Evolutionary conservation across 2,888 invertebrate genomes (phyloP), one percentile per base, ranked within the genome.

Genomic region (Xestoiulus laeticollis): DNA sequence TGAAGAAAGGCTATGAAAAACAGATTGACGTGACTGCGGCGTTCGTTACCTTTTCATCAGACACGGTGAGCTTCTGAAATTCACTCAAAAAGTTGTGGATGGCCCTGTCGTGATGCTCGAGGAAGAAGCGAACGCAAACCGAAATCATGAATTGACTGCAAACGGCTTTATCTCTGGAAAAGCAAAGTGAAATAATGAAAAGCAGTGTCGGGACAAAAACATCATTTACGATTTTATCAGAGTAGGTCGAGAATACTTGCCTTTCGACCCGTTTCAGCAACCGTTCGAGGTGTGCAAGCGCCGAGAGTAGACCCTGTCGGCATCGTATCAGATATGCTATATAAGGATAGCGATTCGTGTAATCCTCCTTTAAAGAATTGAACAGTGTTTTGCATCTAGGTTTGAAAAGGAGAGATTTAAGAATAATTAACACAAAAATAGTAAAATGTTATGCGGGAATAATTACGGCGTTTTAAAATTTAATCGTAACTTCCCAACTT

Each of bases 251-350:
- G 5, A 5, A 59, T 16, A 44, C 85, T 85, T 89, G 92, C 92
- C 92, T 90, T 88, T 91, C 90, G 48, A 92, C 90, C 87, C 92
- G 90, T 88, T 90, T 90, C 84, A 91, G 93, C 94, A 93, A 90
- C 93, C 95, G 94, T 89, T 95, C 94, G 85, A 96, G 92, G 90
- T 95, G 95, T 87, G 96, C 94, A 89, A 95, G 93, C 16, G 95
- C 95, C 83, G 95, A 94, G n/a, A 97, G 92, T 83, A 97, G 93
- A 86, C 96, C 95, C 91, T 97, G 96, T 48, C 96, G 94, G 91
- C 96, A 96, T 90, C 95, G 93, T 89, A 96, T 94, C 90, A 98
- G 93, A 93, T 98, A 97, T 83, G 95, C 95, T 86, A 96, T 94
- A 91, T 97, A 97, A 82, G 95, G 95, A n/a, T 96, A 94, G 68